Percentiles rank a stretch among this genome's conserved stretches.
Evolutionary conservation across 1,140 invertebrate species (phyloP).

Genomic region (Drosophila busckii): DNA sequence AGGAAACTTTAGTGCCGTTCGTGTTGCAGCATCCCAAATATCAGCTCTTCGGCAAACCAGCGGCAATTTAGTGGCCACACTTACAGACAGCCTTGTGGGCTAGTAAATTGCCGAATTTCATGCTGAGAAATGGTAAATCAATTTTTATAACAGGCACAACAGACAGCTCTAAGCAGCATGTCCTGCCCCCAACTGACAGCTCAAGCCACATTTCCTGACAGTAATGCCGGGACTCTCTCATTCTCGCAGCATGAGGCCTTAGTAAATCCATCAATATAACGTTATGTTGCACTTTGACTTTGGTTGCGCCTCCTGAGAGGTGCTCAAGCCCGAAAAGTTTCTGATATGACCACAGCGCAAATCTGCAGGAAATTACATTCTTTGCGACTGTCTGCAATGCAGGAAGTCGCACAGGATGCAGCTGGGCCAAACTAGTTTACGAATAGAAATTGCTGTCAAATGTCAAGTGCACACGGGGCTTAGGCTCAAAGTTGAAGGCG

Average conservation of each 20-base stretch:
- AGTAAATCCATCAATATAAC: constrained; percentile 63
- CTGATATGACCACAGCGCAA: constrained; percentile 11
- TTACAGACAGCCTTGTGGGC: constrained; percentile 13
- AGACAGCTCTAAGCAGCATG: constrained; percentile 47
- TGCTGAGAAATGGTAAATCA: constrained; percentile 69
- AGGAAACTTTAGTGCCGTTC: neutral
- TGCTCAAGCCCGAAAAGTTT: too few species aligned
- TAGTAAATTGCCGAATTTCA: constrained; percentile 74
- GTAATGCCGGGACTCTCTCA: too few species aligned
- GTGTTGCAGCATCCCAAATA: too few species aligned
- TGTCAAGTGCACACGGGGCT: constrained; percentile 18
- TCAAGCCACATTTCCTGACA: constrained; percentile 64
- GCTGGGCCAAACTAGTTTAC: constrained; percentile 5
- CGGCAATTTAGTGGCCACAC: constrained; percentile 15
- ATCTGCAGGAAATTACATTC: constrained; percentile 67
- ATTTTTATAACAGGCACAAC: constrained; percentile 53
- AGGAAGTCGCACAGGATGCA: constrained; percentile 36
- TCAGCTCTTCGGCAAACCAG: too few species aligned
- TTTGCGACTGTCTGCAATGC: constrained; percentile 18
- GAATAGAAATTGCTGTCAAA: constrained; percentile 20
- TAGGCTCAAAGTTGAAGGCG: too few species aligned
- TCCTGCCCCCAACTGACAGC: constrained; percentile 49
- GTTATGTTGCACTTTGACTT: constrained; percentile 15
- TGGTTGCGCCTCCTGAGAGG: too few species aligned
- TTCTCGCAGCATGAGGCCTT: too few species aligned